Conservation (phyloP, 2,888 invertebrate genomes). For the Beris chalybata region DNA sequence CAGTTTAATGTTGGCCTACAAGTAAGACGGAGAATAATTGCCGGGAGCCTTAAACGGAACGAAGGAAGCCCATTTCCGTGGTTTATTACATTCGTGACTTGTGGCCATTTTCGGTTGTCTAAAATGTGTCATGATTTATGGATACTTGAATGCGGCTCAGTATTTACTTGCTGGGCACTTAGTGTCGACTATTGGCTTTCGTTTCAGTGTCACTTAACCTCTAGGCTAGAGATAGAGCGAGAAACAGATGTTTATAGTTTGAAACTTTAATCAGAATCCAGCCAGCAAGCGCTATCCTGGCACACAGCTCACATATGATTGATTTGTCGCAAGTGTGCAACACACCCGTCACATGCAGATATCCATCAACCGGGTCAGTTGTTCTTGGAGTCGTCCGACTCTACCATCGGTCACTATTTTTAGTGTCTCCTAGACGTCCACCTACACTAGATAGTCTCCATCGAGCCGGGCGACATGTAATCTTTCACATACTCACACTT, state of each 20-base stretch:
- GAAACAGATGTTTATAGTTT: too few species aligned
- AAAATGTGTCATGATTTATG: conserved; percentile 34
- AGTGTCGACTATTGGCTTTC: too few species aligned
- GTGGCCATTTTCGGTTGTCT: conserved; percentile 33
- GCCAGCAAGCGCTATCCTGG: too few species aligned
- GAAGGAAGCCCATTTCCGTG: conserved; percentile 22
- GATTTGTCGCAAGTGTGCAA: conserved; percentile 31
- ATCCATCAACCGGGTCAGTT: conserved; percentile 20
- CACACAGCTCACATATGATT: conserved; percentile 14
- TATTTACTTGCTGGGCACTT: too few species aligned
- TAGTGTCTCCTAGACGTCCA: conserved; percentile 4
- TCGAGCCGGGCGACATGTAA: background rate
- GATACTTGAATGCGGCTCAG: background rate
- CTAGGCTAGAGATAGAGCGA: too few species aligned
- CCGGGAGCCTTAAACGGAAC: background rate
- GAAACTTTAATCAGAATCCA: too few species aligned
- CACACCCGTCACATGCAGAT: conserved; percentile 27
- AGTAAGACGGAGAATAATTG: conserved; percentile 19
- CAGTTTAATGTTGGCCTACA: background rate
- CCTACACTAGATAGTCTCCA: background rate
- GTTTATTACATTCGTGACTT: conserved; percentile 36
- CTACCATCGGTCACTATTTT: conserved; percentile 12
- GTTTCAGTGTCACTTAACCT: too few species aligned
- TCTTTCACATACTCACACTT: too few species aligned
- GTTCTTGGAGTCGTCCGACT: background rate